Evolutionary conservation across 2,797 vertebrate species (phyloP).

Genomic region (Hypotaenidia philippensis): DNA sequence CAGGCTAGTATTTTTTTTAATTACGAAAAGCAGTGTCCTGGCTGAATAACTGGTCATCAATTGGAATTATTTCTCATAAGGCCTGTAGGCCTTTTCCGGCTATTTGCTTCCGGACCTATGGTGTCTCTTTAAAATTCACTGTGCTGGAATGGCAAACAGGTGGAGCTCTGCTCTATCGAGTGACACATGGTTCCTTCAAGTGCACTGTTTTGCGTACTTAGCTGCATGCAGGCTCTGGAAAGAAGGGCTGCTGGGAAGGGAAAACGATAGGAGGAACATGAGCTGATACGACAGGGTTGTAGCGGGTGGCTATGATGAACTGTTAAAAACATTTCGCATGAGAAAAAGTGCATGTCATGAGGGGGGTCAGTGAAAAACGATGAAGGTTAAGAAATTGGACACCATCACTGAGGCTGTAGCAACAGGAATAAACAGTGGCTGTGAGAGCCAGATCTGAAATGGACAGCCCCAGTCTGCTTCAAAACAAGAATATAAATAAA

Average conservation of each 20-base stretch:
- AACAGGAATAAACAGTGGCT: conserved; percentile 54
- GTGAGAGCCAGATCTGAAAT: conserved; percentile 35
- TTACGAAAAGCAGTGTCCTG: fast-evolving
- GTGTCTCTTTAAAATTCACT: background rate
- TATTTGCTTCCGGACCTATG: background rate
- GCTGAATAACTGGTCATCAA: fast-evolving
- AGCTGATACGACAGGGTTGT: background rate
- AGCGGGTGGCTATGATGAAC: background rate
- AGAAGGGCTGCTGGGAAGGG: conserved; percentile 19
- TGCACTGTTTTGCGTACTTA: background rate
- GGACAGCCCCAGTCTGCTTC: conserved; percentile 34
- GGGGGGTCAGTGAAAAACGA: background rate
- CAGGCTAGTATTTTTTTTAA: background rate
- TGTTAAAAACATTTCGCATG: conserved; percentile 30
- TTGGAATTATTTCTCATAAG: background rate
- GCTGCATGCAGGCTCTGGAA: background rate
- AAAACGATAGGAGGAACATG: conserved; percentile 15
- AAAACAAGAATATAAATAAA: conserved; percentile 72
- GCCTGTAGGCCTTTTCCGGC: background rate
- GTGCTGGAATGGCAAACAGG: conserved; percentile 30
- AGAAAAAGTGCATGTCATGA: conserved; percentile 28
- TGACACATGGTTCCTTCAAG: background rate
- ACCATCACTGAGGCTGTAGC: conserved; percentile 49
- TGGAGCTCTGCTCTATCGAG: conserved; percentile 16
- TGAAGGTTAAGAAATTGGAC: conserved; percentile 58